Evolutionary conservation across 1,140 invertebrate species (phyloP).

Genomic region (Dendrolimus punctatus): DNA sequence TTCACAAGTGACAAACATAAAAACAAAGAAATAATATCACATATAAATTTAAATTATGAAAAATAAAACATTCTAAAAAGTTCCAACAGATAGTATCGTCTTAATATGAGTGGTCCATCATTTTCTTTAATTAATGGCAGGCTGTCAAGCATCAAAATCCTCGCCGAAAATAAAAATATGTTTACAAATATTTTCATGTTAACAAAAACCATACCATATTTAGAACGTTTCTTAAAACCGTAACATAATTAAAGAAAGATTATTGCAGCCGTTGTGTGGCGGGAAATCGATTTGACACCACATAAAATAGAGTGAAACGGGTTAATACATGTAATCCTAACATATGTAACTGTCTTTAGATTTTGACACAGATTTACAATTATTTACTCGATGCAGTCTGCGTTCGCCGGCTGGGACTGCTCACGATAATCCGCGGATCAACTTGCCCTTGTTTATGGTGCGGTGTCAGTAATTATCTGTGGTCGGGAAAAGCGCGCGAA

Average conservation of each 20-base stretch:
- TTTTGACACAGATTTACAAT: slow-evolving; percentile 70
- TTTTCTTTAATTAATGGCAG: too few relatives aligned
- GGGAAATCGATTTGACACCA: slow-evolving; percentile 38
- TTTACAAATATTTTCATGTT: neutral
- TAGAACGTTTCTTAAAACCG: slow-evolving; percentile 38
- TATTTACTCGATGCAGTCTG: slow-evolving; percentile 55
- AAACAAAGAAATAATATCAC: too few relatives aligned
- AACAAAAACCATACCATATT: slow-evolving; percentile 35
- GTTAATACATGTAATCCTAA: slow-evolving; percentile 58
- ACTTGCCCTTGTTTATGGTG: slow-evolving; percentile 50
- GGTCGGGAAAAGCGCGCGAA: slow-evolving; percentile 39
- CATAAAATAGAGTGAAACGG: slow-evolving; percentile 56
- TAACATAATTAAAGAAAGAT: slow-evolving; percentile 53
- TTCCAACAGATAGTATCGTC: too few relatives aligned
- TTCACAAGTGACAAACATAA: too few relatives aligned
- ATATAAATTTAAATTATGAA: too few relatives aligned
- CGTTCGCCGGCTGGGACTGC: slow-evolving; percentile 39
- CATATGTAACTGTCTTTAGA: slow-evolving; percentile 64
- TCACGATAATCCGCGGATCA: slow-evolving; percentile 57
- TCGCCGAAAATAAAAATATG: neutral
- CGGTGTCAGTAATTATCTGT: slow-evolving; percentile 51
- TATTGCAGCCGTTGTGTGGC: slow-evolving; percentile 32
- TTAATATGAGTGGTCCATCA: too few relatives aligned
- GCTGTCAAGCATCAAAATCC: neutral
- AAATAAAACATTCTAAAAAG: too few relatives aligned